These are phyloP conservation scores for Lophius americanus DNA, from an alignment of 2,797 vertebrate genomes.

Conservation along the genomic window DNA sequence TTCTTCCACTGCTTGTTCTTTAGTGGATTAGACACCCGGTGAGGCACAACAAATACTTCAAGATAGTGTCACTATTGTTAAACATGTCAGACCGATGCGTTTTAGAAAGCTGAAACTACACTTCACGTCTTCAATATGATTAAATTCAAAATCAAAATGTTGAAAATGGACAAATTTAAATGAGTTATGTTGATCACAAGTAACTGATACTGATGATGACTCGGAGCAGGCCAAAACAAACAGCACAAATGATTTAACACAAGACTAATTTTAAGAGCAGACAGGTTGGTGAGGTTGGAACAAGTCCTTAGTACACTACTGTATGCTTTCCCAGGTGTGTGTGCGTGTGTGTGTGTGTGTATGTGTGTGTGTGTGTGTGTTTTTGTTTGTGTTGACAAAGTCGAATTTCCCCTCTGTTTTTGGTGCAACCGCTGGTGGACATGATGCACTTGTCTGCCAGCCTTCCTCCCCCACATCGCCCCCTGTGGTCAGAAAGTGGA, in stretches of 20 bases:
- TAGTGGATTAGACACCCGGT: not conserved
- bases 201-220: slow-evolving; percentile 15
- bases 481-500: slow-evolving; percentile 33
- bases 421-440: slow-evolving; percentile 6
- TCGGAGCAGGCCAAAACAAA: slow-evolving; percentile 34
- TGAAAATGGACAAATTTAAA: too few relatives aligned
- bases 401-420: slow-evolving; percentile 45
- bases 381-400: not conserved
- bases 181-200: too few relatives aligned
- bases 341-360: slow-evolving; percentile 32
- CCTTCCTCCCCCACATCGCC: slow-evolving; percentile 5
- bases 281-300: too few relatives aligned
- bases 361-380: not conserved
- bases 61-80: too few relatives aligned
- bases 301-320: too few relatives aligned
- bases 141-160: too few relatives aligned
- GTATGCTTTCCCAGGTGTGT: slow-evolving; percentile 42
- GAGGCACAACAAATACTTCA: too few relatives aligned
- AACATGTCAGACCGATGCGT: not conserved
- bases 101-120: not conserved
- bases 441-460: slow-evolving; percentile 2
- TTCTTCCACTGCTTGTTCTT: not conserved
- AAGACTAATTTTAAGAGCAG: not conserved
- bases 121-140: too few relatives aligned
- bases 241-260: not conserved